Evolutionary conservation across 2,797 vertebrate genomes (phyloP), one percentile per base, ranked within the genome.

Genomic region (Halcyon badia): DNA sequence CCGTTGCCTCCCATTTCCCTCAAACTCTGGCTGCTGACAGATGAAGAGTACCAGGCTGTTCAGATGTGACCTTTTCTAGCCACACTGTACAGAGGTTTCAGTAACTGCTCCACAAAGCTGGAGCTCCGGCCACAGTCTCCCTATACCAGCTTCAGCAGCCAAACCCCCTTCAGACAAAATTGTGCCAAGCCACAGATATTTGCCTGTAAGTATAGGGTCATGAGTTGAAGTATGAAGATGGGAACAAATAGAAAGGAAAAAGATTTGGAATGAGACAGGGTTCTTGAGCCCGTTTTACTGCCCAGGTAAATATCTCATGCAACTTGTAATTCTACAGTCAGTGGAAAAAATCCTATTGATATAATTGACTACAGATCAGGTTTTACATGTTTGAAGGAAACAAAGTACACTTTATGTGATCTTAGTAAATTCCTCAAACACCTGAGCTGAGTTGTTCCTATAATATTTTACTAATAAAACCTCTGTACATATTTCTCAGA

Each of bases 381-480:
- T 33, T 52, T 72, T 72, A 64, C 0, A 1, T 26, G 11, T 60
- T 72, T 66, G 60, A 51, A 90, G 49, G 82, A 76, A 94, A 48
- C 39, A 56, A 83, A 94, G 69, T n/a, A 64, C 21, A 11, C 83
- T 96, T 97, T 62, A 93, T 49, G 19, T 85, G 48, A 70, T 41
- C 17, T 83, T 62, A 72, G 48, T 62, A 91, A 96, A 93, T 94
- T 93, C 77, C 66, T 91, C 41, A 70, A 87, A 82, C 79, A 89
- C 48, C 57, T 91, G 31, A 25, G 14, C 49, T 86, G 48, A 78
- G 56, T 58, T 87, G 16, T 68, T 92, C 26, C 54, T 72, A 48
- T 66, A 76, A 76, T 58, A 71, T 58, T 94, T 82, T 75, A n/a
- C 44, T 88, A 90, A 89, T 89, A 96, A 94, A 93, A 60, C 7